These are phyloP conservation scores for Zaprionus obscuricornis DNA, from an alignment of 2,888 invertebrate genomes.

Conservation along the genomic window DNA sequence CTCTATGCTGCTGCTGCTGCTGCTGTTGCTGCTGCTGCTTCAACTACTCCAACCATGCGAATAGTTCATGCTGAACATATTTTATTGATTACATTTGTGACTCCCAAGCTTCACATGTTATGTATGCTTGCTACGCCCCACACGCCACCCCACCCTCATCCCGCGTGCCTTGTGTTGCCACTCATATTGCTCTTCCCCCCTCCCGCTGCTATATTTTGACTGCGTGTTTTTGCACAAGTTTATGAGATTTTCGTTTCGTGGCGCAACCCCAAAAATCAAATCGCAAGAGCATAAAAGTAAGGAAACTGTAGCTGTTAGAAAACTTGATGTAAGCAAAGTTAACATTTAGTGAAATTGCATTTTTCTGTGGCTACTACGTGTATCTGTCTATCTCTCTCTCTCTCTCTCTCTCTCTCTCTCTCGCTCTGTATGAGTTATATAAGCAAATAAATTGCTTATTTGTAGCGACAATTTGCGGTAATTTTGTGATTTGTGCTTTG, in stretches of 20 bases:
- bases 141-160: background rate
- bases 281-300: no score
- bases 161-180: no score
- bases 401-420: slow-evolving; percentile 8
- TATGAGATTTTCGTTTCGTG: slow-evolving; percentile 62
- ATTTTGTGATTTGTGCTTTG: slow-evolving; percentile 69
- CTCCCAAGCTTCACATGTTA: slow-evolving; percentile 7
- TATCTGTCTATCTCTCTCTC: slow-evolving; percentile 11
- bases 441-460: slow-evolving; percentile 78
- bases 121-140: no score
- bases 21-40: background rate
- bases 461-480: slow-evolving; percentile 77
- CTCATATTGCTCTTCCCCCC: background rate
- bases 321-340: background rate
- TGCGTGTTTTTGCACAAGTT: slow-evolving; percentile 71
- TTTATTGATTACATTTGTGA: slow-evolving; percentile 71
- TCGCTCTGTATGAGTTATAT: slow-evolving; percentile 50
- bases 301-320: slow-evolving; percentile 6
- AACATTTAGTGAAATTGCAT: slow-evolving; percentile 56
- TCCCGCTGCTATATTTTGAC: background rate
- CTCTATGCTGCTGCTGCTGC: background rate
- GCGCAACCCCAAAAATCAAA: slow-evolving; percentile 48
- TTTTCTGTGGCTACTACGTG: slow-evolving; percentile 10
- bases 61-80: slow-evolving; percentile 65
- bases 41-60: slow-evolving; percentile 19